Conservation (phyloP, 2,113 vertebrate genomes). For the Percopsis transmontana region DNA sequence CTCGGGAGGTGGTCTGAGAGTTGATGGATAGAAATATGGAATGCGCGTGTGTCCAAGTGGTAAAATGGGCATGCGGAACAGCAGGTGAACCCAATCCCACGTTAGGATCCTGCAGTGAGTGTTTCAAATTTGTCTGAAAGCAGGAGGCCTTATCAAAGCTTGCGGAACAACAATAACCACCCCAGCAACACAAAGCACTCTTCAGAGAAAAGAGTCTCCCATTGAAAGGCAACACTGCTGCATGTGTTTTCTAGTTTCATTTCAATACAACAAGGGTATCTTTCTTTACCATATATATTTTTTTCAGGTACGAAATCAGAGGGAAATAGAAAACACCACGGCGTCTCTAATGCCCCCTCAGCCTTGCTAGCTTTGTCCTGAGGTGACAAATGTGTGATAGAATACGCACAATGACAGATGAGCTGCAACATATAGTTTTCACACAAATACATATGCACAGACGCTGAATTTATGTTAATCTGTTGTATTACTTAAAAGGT, state of each 20-base stretch:
- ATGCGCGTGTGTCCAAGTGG: constrained; percentile 29
- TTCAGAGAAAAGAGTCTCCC: constrained; percentile 48
- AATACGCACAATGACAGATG: constrained; percentile 40
- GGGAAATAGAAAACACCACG: constrained; percentile 33
- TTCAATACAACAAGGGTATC: constrained; percentile 38
- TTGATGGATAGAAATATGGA: constrained; percentile 35
- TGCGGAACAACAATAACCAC: constrained; percentile 55
- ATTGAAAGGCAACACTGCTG: constrained; percentile 49
- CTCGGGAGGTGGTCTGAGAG: constrained; percentile 23
- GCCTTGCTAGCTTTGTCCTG: constrained; percentile 32
- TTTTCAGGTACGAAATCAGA: constrained; percentile 16
- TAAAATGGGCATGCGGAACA: constrained; percentile 51
- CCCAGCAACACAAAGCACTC: constrained; percentile 63
- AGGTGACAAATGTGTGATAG: constrained; percentile 44
- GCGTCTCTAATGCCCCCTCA: constrained; percentile 39
- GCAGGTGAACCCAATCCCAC: constrained; percentile 62
- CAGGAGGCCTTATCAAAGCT: constrained; percentile 69
- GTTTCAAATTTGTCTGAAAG: constrained; percentile 59
- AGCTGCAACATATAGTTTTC: constrained; percentile 43
- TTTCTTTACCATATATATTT: constrained; percentile 22
- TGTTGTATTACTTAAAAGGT: constrained; percentile 53
- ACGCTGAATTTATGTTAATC: constrained; percentile 54
- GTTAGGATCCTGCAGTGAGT: constrained; percentile 54
- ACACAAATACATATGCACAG: constrained; percentile 50
- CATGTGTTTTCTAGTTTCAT: constrained; percentile 65